Evolutionary conservation across 1,140 invertebrate genomes (phyloP), one percentile per base, ranked within the genome.

Genomic region (Trissolcus basalis): DNA sequence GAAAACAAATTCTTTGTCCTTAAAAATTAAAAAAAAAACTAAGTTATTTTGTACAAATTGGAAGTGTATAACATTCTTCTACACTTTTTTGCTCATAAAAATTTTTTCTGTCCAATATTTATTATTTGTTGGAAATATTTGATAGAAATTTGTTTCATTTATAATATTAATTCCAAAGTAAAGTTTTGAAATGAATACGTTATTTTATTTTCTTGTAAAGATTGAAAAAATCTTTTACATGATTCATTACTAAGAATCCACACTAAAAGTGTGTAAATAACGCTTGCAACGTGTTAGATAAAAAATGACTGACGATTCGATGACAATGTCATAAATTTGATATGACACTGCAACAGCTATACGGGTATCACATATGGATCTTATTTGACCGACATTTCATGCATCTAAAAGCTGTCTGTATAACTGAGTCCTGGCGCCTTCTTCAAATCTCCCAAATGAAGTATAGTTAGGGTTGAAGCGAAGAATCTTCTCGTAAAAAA

Each of bases 331-430:
- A 58, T 80, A 78, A 80, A 78, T 77, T 75, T 60, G 59, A 71
- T 72, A 55, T 45, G 59, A 9, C 67, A 41, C 56, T 43, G 61
- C 59, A 53, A 35, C 19, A 71, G 47, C 35, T 27, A 27, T 15
- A 43, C 19, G 35, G 50, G 48, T 55, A 54, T 56, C 56, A 79
- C 85, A 86, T 71, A 77, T 86, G 86, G 58, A 79, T 82, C 84
- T 85, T 84, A 85, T 87, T 87, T 87, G 79, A 74, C 70, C 70
- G 80, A 81, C 72, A 84, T 80, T 59, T 80, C 53, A 79, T 69
- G 73, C 75, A 6, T 27, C 19, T 27, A 27, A 27, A 27, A 3
- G 19, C 19, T 27, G 58, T 64, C 60, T 68, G 74, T 59, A 81
- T 75, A 64, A 63, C 74, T 41, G 72, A 81, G 36, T 85, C 80